Evolutionary conservation across 2,888 invertebrate species (phyloP), one percentile per base, ranked within the genome.

Genomic region (Drosophila nr. perissopoda): DNA sequence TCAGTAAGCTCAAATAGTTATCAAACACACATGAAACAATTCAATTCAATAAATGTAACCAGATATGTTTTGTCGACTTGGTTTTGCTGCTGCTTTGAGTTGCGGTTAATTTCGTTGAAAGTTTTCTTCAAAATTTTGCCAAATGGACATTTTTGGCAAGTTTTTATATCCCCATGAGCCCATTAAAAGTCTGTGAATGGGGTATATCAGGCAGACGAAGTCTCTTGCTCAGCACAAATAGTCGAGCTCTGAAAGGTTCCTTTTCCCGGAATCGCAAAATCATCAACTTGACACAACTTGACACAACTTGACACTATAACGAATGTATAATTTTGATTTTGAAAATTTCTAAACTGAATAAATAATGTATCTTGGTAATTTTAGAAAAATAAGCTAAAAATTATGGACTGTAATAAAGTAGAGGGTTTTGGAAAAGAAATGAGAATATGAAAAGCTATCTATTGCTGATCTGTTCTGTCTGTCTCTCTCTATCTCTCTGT

Each of bases 41-140:
- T 83, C 89, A 83, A 78, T 82, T 83, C 89, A 83, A 81, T 82
- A 83, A 82, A 84, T 82, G 79, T 82, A 74, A 82, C 84, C 73
- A 61, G 61, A 83, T 81, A 75, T 76, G 77, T 76, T 81, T 80
- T 72, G 76, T 81, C 63, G 49, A 80, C 46, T 46, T 46, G 46
- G 61, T 64, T 68, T 52, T 62, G 81, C 53, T 81, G 58, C 61
- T 79, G 84, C 84, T 70, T 73, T 58, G 76, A 80, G 74, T 56
- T 84, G 89, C 79, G 88, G 89, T 87, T 87, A 68, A 76, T 79
- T 75, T 70, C 70, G 42, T 56, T 70, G 62, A 76, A 83, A 84
- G 73, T 74, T 89, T 82, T 66, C 69, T 53, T 64, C 54, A 29
- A 21, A 25, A 25, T 46, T 72, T 62, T 64, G 67, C 57, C 58